phyloP scores from a whole-genome alignment of 1,140 invertebrate species.

The Limonius californicus region DNA sequence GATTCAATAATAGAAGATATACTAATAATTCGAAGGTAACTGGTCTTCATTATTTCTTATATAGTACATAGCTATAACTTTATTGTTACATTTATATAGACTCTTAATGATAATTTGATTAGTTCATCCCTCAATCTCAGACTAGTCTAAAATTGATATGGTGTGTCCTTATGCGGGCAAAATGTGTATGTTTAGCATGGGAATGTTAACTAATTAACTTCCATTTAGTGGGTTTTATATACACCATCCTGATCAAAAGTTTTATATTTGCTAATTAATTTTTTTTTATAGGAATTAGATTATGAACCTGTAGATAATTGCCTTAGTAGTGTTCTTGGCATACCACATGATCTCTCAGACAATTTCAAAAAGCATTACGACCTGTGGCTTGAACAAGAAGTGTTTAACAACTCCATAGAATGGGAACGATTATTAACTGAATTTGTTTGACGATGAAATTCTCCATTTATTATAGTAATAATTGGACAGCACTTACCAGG shows the following conservation, averaged over 20 bases:
- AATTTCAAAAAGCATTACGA: constrained; percentile 97
- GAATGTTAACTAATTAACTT: no score
- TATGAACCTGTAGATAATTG: constrained; percentile 83
- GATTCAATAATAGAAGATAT: constrained; percentile 86
- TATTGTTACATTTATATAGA: no score
- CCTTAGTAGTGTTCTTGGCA: constrained; percentile 77
- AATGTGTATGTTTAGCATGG: no score
- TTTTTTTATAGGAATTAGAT: constrained; percentile 56
- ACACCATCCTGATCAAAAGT: no score
- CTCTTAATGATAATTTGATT: no score
- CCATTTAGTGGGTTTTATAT: no score
- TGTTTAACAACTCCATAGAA: constrained; percentile 80
- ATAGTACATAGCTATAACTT: no score
- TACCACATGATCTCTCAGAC: constrained; percentile 79
- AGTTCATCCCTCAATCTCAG: no score
- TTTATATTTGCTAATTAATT: constrained; percentile 23
- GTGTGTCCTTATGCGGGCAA: no score
- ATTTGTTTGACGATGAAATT: neutral
- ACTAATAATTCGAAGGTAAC: constrained; percentile 22
- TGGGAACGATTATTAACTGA: constrained; percentile 61
- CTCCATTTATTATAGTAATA: no score
- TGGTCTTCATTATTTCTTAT: neutral
- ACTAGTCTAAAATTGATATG: no score
- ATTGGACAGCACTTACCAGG: no score
- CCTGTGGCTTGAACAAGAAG: constrained; percentile 94